Conservation (phyloP, 2,888 invertebrate species). For the Melieria picta region DNA sequence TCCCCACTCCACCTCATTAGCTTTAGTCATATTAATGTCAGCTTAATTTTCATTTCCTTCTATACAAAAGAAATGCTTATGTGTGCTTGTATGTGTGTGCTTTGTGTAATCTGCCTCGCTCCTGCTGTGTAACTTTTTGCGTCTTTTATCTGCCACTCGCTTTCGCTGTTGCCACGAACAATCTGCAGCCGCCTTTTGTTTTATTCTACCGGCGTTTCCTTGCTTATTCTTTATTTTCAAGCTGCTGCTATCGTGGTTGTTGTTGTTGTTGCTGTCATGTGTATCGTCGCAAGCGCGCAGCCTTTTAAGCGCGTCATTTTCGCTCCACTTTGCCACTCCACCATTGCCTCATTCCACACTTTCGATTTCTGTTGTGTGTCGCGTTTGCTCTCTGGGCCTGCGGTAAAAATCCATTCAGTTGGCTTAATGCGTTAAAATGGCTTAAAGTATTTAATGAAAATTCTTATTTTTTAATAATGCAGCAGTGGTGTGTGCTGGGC, state of each 20-base stretch:
- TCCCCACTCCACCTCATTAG: not conserved
- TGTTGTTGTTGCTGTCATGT: not conserved
- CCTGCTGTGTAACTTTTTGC: not conserved
- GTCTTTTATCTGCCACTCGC: too few relatives aligned
- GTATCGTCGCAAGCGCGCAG: not conserved
- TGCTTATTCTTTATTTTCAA: not conserved
- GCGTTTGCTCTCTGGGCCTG: not conserved
- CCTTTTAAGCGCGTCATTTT: not conserved
- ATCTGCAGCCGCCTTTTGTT: not conserved
- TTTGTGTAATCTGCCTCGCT: not conserved
- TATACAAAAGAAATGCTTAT: not conserved
- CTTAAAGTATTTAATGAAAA: slow-evolving; percentile 2
- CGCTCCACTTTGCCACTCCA: not conserved
- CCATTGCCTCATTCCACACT: not conserved
- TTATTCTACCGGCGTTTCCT: not conserved
- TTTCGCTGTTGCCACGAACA: too few relatives aligned
- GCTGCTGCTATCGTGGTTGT: not conserved
- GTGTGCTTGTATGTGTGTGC: not conserved
- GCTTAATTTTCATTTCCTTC: too few relatives aligned
- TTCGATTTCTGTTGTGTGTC: not conserved
- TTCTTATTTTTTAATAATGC: not conserved
- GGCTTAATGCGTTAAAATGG: slow-evolving; percentile 1
- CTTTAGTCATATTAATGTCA: not conserved
- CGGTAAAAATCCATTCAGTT: not conserved
- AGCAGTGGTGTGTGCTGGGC: too few relatives aligned